Conservation (phyloP, 2,797 vertebrate species). For the Pygocentrus nattereri region DNA sequence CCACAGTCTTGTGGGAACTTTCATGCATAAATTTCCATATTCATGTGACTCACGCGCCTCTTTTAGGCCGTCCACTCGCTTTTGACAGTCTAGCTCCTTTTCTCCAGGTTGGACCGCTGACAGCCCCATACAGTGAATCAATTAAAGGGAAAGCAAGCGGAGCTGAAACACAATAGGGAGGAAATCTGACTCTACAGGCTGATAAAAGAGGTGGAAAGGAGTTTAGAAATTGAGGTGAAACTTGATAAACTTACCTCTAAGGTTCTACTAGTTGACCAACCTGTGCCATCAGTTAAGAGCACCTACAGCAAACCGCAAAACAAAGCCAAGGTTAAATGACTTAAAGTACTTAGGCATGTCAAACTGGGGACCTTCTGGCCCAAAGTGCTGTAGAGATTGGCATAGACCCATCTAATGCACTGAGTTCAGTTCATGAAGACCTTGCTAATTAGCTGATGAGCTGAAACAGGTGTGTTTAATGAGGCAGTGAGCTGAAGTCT, state of each 20-base stretch:
- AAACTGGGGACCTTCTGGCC: too few species aligned
- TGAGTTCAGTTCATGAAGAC: too few species aligned
- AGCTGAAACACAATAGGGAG: background rate
- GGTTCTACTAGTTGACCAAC: background rate
- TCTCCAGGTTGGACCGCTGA: background rate
- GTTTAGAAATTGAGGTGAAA: background rate
- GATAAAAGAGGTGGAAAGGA: constrained; percentile 15
- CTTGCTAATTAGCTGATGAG: too few species aligned
- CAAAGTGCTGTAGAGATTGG: too few species aligned
- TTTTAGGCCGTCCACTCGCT: constrained; percentile 3
- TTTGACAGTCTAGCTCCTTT: constrained; percentile 3
- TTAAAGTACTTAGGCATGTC: too few species aligned
- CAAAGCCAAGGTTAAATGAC: too few species aligned
- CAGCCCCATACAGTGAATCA: background rate
- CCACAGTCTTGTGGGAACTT: constrained; percentile 12
- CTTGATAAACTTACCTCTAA: background rate
- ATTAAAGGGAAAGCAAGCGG: background rate
- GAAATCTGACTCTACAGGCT: background rate
- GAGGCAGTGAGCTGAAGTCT: too few species aligned
- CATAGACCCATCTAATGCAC: too few species aligned
- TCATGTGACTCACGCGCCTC: constrained; percentile 2
- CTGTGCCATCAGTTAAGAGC: background rate
- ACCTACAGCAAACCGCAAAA: background rate
- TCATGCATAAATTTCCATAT: constrained; percentile 45
- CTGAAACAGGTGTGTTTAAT: too few species aligned